phyloP scores from a whole-genome alignment of 64 coral and sea anemone species.

The Stichodactyla mertensii region DNA sequence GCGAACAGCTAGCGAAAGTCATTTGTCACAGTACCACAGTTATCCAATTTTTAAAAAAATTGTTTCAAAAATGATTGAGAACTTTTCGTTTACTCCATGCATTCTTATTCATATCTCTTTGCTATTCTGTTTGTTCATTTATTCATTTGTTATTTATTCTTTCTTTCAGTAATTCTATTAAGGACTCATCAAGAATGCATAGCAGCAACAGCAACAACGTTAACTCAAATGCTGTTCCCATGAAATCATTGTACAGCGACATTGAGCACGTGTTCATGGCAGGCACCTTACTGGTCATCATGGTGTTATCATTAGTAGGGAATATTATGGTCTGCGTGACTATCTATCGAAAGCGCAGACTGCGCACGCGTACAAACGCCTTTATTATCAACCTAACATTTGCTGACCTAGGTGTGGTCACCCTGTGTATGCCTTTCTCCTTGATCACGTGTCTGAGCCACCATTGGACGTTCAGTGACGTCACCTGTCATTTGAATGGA shows the following conservation, averaged over 20 bases:
- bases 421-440: conserved; percentile 65
- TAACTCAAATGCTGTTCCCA: neutral
- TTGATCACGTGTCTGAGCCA: conserved; percentile 61
- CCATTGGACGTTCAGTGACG: conserved; percentile 52
- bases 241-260: conserved; percentile 24
- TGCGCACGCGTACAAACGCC: conserved; percentile 66
- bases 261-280: conserved; percentile 55
- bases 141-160: neutral
- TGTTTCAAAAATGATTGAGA: too few species aligned
- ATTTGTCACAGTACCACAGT: too few species aligned
- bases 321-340: conserved; percentile 57
- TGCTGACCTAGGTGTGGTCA: conserved; percentile 57
- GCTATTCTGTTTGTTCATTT: neutral
- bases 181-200: neutral
- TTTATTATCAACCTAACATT: conserved; percentile 72
- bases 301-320: conserved; percentile 46
- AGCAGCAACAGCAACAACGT: neutral
- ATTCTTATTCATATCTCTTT: too few species aligned
- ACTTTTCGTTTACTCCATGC: too few species aligned
- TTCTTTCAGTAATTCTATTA: neutral
- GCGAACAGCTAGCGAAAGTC: too few species aligned
- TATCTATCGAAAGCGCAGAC: conserved; percentile 52
- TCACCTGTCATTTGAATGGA: conserved; percentile 64
- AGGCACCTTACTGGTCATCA: conserved; percentile 48
- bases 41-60: too few species aligned